Evolutionary conservation across 2,888 invertebrate species (phyloP).

Genomic region (Drosophila koepferae): DNA sequence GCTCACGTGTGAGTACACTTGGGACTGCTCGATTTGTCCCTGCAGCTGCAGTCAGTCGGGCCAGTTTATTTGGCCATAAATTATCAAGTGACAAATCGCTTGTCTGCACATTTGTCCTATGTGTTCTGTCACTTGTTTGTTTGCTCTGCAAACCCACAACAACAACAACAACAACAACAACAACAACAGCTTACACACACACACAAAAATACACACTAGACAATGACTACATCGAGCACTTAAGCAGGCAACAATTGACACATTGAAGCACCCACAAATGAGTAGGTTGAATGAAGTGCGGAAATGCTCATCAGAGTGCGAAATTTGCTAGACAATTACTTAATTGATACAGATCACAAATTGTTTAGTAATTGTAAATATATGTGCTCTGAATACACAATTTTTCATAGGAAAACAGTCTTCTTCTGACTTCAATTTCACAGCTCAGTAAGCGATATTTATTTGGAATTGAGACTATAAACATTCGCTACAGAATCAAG

Average conservation of each 20-base stretch:
- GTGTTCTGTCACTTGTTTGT: constrained; percentile 59
- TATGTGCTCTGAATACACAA: neutral
- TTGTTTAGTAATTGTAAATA: neutral
- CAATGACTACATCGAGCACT: constrained; percentile 16
- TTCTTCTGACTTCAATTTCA: neutral
- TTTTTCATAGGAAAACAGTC: neutral
- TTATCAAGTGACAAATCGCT: constrained; percentile 72
- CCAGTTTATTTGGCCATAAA: constrained; percentile 48
- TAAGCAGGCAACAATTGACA: constrained; percentile 56
- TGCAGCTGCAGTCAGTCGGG: constrained; percentile 29
- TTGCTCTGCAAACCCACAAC: constrained; percentile 54
- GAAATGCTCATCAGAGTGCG: neutral
- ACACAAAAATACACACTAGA: neutral
- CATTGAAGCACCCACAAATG: constrained; percentile 24
- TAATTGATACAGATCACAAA: constrained; percentile 33
- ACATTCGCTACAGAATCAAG: too few species aligned
- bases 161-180: constrained; percentile 20
- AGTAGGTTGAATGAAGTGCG: constrained; percentile 4
- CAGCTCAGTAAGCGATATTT: neutral
- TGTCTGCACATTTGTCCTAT: constrained; percentile 64
- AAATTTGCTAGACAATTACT: constrained; percentile 20
- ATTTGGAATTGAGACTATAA: neutral
- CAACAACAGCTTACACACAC: constrained; percentile 27
- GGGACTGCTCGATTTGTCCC: neutral
- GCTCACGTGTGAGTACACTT: neutral